Conservation (phyloP, 35 echinoderm and acorn worm genomes). For the Hemicentrotus pulcherrimus region DNA sequence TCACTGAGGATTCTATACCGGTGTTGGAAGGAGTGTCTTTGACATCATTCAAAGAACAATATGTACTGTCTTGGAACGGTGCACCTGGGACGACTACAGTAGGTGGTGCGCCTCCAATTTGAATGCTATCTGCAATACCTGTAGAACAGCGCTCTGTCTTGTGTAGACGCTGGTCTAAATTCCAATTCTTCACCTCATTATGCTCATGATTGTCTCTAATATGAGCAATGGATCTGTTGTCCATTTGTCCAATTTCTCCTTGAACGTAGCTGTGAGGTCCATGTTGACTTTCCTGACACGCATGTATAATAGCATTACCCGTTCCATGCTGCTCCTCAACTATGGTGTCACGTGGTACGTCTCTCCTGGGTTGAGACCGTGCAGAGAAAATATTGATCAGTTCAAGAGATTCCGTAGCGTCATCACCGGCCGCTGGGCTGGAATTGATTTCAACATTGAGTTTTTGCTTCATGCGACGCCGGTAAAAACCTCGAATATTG, state of each 20-base stretch:
- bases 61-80: not conserved
- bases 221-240: not conserved
- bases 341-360: not conserved
- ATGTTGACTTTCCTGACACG: not conserved
- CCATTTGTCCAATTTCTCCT: not conserved
- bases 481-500: no score
- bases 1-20: not conserved
- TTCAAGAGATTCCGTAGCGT: not conserved
- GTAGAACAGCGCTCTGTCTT: not conserved
- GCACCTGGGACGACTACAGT: not conserved
- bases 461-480: no score
- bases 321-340: not conserved
- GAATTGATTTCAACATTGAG: not conserved
- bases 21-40: not conserved
- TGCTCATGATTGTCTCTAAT: not conserved
- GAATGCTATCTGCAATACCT: not conserved
- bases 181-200: not conserved
- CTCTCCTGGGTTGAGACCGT: not conserved
- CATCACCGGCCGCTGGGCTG: not conserved
- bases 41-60: not conserved
- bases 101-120: not conserved
- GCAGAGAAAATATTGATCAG: not conserved
- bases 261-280: not conserved
- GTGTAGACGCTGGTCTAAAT: not conserved
- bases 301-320: not conserved